Base-by-base conservation (phyloP, 2,113 vertebrate genomes). In the Clarias gariepinus region DNA sequence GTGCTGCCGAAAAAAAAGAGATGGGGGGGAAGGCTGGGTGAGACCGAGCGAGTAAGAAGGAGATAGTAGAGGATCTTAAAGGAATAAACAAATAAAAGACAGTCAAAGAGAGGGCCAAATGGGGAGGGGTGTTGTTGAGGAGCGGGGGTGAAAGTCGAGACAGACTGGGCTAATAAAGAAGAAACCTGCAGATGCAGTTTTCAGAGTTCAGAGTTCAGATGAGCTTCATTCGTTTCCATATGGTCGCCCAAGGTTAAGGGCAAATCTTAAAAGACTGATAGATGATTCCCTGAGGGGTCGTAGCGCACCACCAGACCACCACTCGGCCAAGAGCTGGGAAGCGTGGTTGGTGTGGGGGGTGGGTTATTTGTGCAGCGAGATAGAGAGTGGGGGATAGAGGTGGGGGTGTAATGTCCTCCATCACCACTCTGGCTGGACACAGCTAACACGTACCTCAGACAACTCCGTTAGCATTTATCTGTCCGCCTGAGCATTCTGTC, bases 211-310 rank as follows among this genome's bases (percentile, higher is more conserved):
- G 21, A 81, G 88, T 53, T 85, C 87, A 55, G 71, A 83, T 30
- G 84, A 63, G 78, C 86, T 85, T 86, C 88, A 84, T 88, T 88
- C 84, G 86, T 88, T 88, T 90, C 90, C 86, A 88, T 89, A 52
- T 88, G 88, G 81, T 78, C 83, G 82, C 85, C 86, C 86, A 90
- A 90, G 90, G 88, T 90, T 89, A 90, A 89, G 90, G 87, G 77
- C 76, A 69, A 81, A 47, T 76, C 81, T 90, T 90, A 82, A 90
- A 89, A 84, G 81, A 87, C 82, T 88, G 90, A 85, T 86, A 84
- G 88, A 90, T 63, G 86, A 87, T 83, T 90, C 90, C 87, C 88
- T 16, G 3, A 36, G 52, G 86, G 77, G 77, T 21, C 4, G 77
- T 79, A 64, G 78, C 33, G 55, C 28, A 21, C 77, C 71, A 66